Evolutionary conservation across 2,888 invertebrate genomes (phyloP), one percentile per base, ranked within the genome.

Genomic region (Pteria penguin): DNA sequence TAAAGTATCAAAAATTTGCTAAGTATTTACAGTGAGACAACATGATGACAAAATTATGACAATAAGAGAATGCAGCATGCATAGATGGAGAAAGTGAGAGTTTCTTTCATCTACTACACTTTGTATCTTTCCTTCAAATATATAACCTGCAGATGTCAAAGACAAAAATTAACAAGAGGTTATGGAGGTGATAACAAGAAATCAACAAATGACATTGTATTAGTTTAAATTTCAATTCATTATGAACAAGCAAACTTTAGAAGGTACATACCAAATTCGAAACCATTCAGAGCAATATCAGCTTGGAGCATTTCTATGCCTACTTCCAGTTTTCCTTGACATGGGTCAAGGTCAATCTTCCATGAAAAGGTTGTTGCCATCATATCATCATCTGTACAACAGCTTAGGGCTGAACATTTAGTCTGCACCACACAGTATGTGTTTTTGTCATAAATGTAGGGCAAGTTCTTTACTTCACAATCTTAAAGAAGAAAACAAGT

Each of bases 291-390:
- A 32, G 70, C 65, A 18, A 75, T 24, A 18, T 31, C 31, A 3
- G 60, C 22, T 58, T 69, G 52, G 14, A 58, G 45, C 4, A 58
- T 65, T 32, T 75, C 75, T 14, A 82, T 76, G 11, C 80, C 78
- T 14, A 82, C 29, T 18, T 27, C 31, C 22, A 82, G 54, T 11
- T 55, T 54, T 5, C 72, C 11, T 27, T 79, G 54, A 58, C 82
- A 82, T 0, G 79, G 55, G n/a, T 75, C 29, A 0, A 81, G 45
- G 36, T 75, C 32, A 18, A 82, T 52, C 11, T 67, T 75, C 52
- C 78, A 65, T 14, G 68, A 61, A 29, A 84, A 72, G 33, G 74
- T 69, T 22, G 76, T 63, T 22, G 61, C 58, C 14, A 83, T 60
- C 22, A 32, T 58, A 2, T 29, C 33, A 27, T 66, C 72, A 33